Evolutionary conservation across 2,888 invertebrate genomes (phyloP).

Genomic region (Eurois occulta): DNA sequence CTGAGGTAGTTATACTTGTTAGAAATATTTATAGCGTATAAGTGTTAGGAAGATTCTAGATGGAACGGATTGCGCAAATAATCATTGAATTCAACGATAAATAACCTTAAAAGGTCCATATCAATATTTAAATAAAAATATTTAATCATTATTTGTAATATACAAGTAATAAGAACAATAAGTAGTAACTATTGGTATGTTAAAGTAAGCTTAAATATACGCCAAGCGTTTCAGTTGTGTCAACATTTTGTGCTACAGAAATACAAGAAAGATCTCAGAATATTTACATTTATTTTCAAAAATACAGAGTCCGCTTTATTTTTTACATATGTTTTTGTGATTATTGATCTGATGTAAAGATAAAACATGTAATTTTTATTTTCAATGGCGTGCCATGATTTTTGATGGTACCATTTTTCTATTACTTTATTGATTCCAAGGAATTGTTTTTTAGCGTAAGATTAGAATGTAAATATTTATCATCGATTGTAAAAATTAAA

Average conservation of each 20-base stretch:
- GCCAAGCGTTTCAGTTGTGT: slow-evolving; percentile 85
- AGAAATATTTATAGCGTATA: slow-evolving; percentile 76
- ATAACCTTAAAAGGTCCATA: slow-evolving; percentile 90
- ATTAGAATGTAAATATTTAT: slow-evolving; percentile 87
- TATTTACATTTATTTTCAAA: slow-evolving; percentile 62
- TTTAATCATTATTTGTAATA: slow-evolving; percentile 88
- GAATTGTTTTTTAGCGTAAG: slow-evolving; percentile 71
- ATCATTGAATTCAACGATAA: slow-evolving; percentile 83
- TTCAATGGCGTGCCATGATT: slow-evolving; percentile 69
- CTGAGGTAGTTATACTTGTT: slow-evolving; percentile 81
- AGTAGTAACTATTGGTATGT: slow-evolving; percentile 85
- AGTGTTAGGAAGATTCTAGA: slow-evolving; percentile 78
- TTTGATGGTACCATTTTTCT: slow-evolving; percentile 65
- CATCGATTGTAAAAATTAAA: slow-evolving; percentile 82
- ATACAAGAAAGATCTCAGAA: slow-evolving; percentile 64
- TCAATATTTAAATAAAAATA: slow-evolving; percentile 88
- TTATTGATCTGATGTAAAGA: slow-evolving; percentile 75
- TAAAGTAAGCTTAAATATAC: slow-evolving; percentile 77
- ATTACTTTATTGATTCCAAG: slow-evolving; percentile 71
- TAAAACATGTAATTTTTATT: slow-evolving; percentile 65
- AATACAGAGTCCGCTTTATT: slow-evolving; percentile 61
- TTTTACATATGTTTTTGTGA: slow-evolving; percentile 70
- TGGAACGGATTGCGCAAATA: slow-evolving; percentile 78
- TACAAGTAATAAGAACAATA: slow-evolving; percentile 87
- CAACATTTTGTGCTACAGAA: slow-evolving; percentile 49